A percentile compares a stretch with the other conserved stretches of the same genome.
Evolutionary conservation across 2,113 vertebrate genomes (phyloP).

Genomic region (human): DNA sequence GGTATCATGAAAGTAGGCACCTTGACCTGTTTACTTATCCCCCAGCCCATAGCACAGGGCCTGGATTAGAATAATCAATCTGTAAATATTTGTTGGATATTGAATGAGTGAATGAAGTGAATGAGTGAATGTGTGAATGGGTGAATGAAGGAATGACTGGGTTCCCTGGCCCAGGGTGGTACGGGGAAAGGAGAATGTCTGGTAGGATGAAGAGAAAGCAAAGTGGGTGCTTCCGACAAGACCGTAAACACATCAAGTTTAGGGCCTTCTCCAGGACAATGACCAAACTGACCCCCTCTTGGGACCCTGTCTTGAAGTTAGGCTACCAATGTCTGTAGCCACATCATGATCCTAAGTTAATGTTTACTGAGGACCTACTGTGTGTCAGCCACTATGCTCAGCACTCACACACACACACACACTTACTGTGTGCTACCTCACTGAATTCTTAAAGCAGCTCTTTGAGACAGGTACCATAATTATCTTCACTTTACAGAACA

Average conservation of each 20-base stretch:
- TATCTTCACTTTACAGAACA: not conserved
- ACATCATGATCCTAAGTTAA: not conserved
- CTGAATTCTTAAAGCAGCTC: not conserved
- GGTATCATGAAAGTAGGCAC: not conserved
- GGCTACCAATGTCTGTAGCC: not conserved
- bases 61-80: not conserved
- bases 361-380: not conserved
- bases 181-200: not conserved
- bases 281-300: not conserved
- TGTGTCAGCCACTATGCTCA: not conserved
- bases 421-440: not conserved
- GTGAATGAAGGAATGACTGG: not conserved
- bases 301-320: not conserved
- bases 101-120: slow-evolving; percentile 33
- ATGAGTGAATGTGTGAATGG: not conserved
- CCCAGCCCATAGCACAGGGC: not conserved
- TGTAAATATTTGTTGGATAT: not conserved
- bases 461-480: not conserved
- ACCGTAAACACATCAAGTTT: not conserved
- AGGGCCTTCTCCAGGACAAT: not conserved
- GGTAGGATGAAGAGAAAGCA: not conserved
- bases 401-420: not conserved
- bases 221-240: not conserved
- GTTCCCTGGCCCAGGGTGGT: not conserved
- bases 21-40: not conserved